Conservation (phyloP, 2,113 vertebrate genomes). For the Strigops habroptila region DNA sequence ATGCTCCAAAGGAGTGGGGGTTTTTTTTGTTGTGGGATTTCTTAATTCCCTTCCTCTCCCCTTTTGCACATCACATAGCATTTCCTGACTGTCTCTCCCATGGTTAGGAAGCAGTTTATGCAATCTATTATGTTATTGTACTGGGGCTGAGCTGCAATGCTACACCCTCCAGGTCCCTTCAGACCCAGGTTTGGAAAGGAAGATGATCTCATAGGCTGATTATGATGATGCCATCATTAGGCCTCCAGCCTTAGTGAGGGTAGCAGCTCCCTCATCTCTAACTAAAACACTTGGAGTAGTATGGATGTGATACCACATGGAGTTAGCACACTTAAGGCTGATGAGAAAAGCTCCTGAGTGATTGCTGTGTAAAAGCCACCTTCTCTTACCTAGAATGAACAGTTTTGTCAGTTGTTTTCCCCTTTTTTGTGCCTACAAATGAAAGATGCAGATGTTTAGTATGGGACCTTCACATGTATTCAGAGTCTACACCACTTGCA, state of each 20-base stretch:
- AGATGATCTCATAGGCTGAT: background rate
- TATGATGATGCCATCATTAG: background rate
- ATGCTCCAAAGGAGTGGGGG: background rate
- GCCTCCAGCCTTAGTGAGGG: background rate
- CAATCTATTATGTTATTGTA: background rate
- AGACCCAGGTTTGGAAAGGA: background rate
- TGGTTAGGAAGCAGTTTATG: background rate
- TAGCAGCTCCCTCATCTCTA: background rate
- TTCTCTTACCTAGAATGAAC: background rate
- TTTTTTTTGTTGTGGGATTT: background rate
- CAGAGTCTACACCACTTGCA: background rate
- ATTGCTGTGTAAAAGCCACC: background rate
- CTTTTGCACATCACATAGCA: background rate
- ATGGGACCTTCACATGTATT: background rate
- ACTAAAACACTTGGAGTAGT: rapidly evolving
- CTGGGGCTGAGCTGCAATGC: background rate
- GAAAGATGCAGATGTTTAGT: background rate
- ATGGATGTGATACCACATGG: background rate
- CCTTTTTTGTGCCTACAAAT: background rate
- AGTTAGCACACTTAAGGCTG: background rate
- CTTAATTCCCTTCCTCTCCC: background rate
- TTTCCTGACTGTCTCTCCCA: background rate
- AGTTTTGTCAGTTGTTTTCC: background rate
- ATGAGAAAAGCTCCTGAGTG: background rate
- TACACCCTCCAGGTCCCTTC: background rate